Evolutionary conservation across 1,140 invertebrate genomes (phyloP), one percentile per base, ranked within the genome.

Genomic region (Drosophila ananassae): DNA sequence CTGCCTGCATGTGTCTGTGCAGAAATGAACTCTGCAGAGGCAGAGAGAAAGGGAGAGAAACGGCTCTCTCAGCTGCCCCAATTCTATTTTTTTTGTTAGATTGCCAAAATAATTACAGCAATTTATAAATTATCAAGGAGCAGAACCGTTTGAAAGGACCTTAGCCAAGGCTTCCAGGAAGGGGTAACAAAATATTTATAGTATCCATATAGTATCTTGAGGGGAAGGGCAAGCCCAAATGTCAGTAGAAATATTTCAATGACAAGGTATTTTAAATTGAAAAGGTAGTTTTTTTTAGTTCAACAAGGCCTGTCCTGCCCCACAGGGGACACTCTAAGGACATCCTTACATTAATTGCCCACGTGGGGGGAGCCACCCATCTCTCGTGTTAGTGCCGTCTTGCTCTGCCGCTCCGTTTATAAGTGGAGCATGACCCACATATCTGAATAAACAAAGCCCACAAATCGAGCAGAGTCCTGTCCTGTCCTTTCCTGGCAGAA

Each of bases 101-200:
- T 67, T 59, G 79, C 62, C 60, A 66, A 85, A 87, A 80, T 81
- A 85, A 85, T 85, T 87, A 85, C 73, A 62, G 50, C 73, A 63
- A 81, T 81, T 87, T 87, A 85, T 85, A 87, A 85, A 87, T 85
- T 77, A 82, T 85, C 78, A 69, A 78, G 68, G 62, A 82, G 63
- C 71, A 51, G 63, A 85, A 54, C 66, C 77, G 64, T 77, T 85
- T 80, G 55, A 73, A 80, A 77, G 73, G 81, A 64, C 73, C 80
- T 84, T 84, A 28, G 63, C 74, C 80, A 79, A 84, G 79, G 80
- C 39, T 72, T 30, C 47, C 12, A 9, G 24, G 21, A 39, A 60
- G 52, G 55, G 24, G 24, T 52, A 22, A 56, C 50, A 67, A 6
- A 32, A 32, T 32, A 32, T 8, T 8, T 10, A 61, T 28, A 30